Percentiles rank a stretch among this genome's conserved stretches.
Evolutionary conservation across 2,113 vertebrate genomes (phyloP).

Genomic region (Trematocara nigrifrons): DNA sequence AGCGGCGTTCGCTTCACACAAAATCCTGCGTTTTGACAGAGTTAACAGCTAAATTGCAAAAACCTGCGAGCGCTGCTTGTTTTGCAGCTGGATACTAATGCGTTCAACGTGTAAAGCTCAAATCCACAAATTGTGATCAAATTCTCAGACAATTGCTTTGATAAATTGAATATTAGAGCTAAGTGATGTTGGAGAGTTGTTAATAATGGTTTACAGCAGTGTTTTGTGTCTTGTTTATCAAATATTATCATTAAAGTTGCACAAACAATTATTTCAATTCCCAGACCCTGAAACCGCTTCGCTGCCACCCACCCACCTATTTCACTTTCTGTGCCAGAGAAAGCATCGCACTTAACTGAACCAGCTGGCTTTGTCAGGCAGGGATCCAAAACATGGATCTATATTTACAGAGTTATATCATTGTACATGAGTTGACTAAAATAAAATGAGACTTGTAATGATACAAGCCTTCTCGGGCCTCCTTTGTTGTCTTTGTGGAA

Average conservation of each 20-base stretch:
- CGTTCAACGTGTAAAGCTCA: neutral
- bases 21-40: slow-evolving; percentile 30
- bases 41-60: slow-evolving; percentile 5
- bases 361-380: slow-evolving; percentile 58
- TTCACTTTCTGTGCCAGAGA: slow-evolving; percentile 30
- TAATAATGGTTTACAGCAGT: neutral
- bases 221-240: slow-evolving; percentile 23
- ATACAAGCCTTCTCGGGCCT: neutral
- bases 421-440: slow-evolving; percentile 39
- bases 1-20: slow-evolving; percentile 35
- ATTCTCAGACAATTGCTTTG: neutral
- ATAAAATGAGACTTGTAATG: slow-evolving; percentile 13
- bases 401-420: slow-evolving; percentile 54
- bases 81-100: neutral
- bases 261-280: slow-evolving; percentile 38
- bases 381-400: slow-evolving; percentile 44
- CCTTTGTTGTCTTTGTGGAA: neutral
- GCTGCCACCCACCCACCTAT: slow-evolving; percentile 42
- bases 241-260: slow-evolving; percentile 24
- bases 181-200: neutral
- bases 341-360: slow-evolving; percentile 48
- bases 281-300: slow-evolving; percentile 37
- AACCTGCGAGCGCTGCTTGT: neutral
- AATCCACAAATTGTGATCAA: slow-evolving; percentile 12
- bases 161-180: neutral